A percentile compares a stretch with the other conserved stretches of the same genome.
phyloP scores from a whole-genome alignment of 1,140 invertebrate species.

The Diploscapter pachys region DNA sequence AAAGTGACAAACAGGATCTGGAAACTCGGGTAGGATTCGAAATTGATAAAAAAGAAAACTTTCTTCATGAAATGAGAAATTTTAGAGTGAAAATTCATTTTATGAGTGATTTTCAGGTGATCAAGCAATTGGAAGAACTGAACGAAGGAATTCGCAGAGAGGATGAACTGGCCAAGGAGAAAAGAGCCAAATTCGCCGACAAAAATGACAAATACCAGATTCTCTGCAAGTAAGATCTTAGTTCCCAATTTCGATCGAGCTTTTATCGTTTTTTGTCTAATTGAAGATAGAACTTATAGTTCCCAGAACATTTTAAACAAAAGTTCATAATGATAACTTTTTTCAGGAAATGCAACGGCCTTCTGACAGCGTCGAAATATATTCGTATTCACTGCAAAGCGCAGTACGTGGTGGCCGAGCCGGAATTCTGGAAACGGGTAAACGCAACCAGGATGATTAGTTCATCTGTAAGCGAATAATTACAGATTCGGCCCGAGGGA shows the following conservation, averaged over 20 bases:
- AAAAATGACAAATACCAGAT: conserved; percentile 7
- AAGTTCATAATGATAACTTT: not conserved
- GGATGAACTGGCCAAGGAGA: conserved; percentile 6
- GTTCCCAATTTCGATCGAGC: not conserved
- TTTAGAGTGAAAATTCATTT: no score
- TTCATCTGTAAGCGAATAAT: not conserved
- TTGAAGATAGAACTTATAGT: not conserved
- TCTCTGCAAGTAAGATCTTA: conserved; percentile 15
- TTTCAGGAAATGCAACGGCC: conserved; percentile 21
- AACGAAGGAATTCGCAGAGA: conserved; percentile 6
- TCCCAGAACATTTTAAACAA: not conserved
- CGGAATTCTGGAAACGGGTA: conserved; percentile 21
- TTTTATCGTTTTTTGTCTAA: not conserved
- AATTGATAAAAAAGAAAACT: not conserved
- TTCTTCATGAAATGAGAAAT: not conserved
- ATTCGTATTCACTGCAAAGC: conserved; percentile 13
- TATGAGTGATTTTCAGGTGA: no score
- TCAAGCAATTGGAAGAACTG: not conserved
- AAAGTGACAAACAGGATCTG: conserved; percentile 6
- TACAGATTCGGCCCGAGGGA: not conserved
- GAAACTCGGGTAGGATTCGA: not conserved
- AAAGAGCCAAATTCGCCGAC: not conserved
- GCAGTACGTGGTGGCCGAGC: conserved; percentile 15
- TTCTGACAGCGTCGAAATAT: conserved; percentile 5
- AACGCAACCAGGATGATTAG: not conserved